Percentiles rank a stretch among this genome's conserved stretches.
Conservation (phyloP, 2,888 invertebrate species). For the Latheticus oryzae region DNA sequence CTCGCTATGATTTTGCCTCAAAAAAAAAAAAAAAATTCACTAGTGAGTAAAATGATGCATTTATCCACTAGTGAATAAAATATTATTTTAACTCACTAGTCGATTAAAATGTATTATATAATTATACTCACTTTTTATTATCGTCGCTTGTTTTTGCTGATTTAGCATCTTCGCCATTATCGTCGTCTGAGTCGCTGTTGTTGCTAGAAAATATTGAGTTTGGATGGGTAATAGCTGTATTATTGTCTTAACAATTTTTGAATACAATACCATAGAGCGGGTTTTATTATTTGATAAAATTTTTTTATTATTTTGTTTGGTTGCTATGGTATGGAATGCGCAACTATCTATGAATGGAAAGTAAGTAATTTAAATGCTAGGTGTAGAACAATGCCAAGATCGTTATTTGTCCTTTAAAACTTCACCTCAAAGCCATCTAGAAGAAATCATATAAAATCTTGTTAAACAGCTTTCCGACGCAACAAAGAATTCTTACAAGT, state of each 20-base stretch:
- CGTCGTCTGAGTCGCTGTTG: conserved; percentile 74
- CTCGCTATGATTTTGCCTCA: conserved; percentile 96
- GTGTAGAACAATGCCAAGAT: conserved; percentile 32
- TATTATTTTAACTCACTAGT: not conserved
- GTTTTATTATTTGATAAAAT: no score
- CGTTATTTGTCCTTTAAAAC: conserved; percentile 28
- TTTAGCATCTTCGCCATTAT: conserved; percentile 76
- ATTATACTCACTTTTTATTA: conserved; percentile 75
- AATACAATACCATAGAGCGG: no score
- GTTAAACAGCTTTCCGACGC: conserved; percentile 28
- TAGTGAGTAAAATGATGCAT: conserved; percentile 6
- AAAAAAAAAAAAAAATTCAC: conserved; percentile 42
- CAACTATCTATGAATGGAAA: conserved; percentile 1
- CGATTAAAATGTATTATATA: conserved; percentile 7
- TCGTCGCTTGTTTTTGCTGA: conserved; percentile 76
- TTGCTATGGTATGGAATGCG: not conserved
- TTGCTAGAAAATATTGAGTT: conserved; percentile 58
- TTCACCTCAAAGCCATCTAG: conserved; percentile 14
- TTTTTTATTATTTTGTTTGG: not conserved
- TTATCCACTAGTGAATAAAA: not conserved
- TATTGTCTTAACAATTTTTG: no score
- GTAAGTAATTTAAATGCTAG: conserved; percentile 26
- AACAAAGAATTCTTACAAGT: conserved; percentile 46
- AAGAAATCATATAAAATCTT: conserved; percentile 33
- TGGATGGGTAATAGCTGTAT: no score